These are phyloP conservation scores for Atherinosoma microstoma DNA, from an alignment of 2,797 vertebrate species.

Conservation along the genomic window DNA sequence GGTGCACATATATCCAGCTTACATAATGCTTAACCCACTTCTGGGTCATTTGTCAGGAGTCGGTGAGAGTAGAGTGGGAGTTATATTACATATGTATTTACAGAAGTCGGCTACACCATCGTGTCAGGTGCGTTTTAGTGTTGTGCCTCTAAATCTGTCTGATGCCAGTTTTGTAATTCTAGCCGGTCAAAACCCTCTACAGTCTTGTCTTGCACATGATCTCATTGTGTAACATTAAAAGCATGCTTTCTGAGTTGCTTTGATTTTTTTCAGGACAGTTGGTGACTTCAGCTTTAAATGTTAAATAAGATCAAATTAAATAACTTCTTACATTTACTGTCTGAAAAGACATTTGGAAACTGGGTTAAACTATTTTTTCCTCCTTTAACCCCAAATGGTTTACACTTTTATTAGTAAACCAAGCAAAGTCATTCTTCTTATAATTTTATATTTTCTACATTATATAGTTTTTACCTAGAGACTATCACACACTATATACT, in stretches of 20 bases:
- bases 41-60: conserved; percentile 37
- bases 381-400: not conserved
- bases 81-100: conserved; percentile 60
- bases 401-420: not conserved
- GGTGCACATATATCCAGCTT: conserved; percentile 33
- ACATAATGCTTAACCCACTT: conserved; percentile 30
- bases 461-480: not conserved
- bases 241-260: conserved; percentile 18
- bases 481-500: not conserved
- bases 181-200: conserved; percentile 49
- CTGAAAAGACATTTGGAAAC: not conserved
- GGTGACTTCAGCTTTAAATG: conserved; percentile 1
- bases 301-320: conserved; percentile 18
- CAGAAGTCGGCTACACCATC: conserved; percentile 41
- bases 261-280: conserved; percentile 5
- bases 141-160: conserved; percentile 61
- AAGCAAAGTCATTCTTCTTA: not conserved
- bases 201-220: conserved; percentile 36
- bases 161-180: conserved; percentile 69
- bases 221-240: conserved; percentile 15
- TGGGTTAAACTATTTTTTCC: not conserved
- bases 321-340: not conserved
- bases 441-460: not conserved
- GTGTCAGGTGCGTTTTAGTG: conserved; percentile 23
- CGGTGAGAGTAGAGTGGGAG: conserved; percentile 25